Conservation (phyloP, 2,888 invertebrate species). For the Drosophila differens region DNA sequence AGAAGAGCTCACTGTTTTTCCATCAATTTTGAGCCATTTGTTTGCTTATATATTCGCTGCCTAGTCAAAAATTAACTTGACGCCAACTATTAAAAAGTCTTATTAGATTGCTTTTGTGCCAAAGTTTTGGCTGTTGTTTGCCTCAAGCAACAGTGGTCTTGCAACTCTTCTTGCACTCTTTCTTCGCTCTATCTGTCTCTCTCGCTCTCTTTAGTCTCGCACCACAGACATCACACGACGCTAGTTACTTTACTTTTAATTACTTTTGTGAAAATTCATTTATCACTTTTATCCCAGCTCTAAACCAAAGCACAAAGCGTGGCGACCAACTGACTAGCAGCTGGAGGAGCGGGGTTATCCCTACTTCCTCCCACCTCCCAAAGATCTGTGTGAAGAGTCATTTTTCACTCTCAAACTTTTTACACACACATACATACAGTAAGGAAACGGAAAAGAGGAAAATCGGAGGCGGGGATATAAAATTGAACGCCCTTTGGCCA, state of each 20-base stretch:
- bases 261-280: slow-evolving; percentile 82
- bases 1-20: slow-evolving; percentile 36
- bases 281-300: slow-evolving; percentile 81
- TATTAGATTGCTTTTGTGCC: slow-evolving; percentile 77
- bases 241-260: slow-evolving; percentile 82
- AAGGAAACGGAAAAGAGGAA: slow-evolving; percentile 4
- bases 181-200: not conserved
- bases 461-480: slow-evolving; percentile 58
- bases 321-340: slow-evolving; percentile 43
- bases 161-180: not conserved
- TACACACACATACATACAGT: slow-evolving; percentile 16
- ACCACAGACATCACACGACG: slow-evolving; percentile 76
- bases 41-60: slow-evolving; percentile 46
- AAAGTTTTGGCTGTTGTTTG: slow-evolving; percentile 61
- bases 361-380: not conserved
- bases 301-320: slow-evolving; percentile 50
- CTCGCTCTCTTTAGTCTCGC: slow-evolving; percentile 3
- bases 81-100: slow-evolving; percentile 79
- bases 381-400: slow-evolving; percentile 74
- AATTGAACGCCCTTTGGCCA: slow-evolving; percentile 80
- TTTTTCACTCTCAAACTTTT: slow-evolving; percentile 79
- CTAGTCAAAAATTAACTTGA: slow-evolving; percentile 57
- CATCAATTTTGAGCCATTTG: slow-evolving; percentile 57
- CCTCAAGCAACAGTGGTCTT: slow-evolving; percentile 30
- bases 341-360: not conserved